These are phyloP conservation scores for Cyanoderma ruficeps DNA, from an alignment of 2,113 vertebrate genomes.

Conservation along the genomic window DNA sequence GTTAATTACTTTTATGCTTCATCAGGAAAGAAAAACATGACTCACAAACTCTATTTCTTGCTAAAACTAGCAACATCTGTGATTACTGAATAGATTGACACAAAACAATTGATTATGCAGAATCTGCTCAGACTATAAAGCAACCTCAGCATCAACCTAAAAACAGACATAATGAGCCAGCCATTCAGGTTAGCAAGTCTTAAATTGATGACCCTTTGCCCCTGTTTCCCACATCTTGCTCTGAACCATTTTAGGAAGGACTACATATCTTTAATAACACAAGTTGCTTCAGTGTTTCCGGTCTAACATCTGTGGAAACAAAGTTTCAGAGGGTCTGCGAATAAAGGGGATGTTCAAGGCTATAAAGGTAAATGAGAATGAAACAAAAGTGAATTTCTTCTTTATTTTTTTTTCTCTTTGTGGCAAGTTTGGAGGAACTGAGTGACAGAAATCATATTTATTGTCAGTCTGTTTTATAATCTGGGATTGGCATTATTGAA, in stretches of 20 bases:
- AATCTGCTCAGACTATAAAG: not conserved
- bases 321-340: not conserved
- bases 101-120: not conserved
- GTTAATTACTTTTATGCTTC: not conserved
- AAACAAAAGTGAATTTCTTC: not conserved
- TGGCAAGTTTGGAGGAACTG: not conserved
- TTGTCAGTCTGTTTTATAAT: not conserved
- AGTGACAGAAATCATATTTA: not conserved
- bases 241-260: not conserved
- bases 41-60: not conserved
- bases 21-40: not conserved
- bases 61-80: not conserved
- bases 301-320: not conserved
- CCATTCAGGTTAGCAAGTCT: not conserved
- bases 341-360: not conserved
- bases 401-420: not conserved
- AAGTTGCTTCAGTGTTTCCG: not conserved
- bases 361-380: not conserved
- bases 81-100: not conserved
- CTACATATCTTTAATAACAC: not conserved
- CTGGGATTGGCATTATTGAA: not conserved
- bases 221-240: not conserved
- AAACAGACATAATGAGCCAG: not conserved
- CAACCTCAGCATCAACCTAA: not conserved
- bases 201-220: not conserved